Evolutionary conservation across 2,888 invertebrate genomes (phyloP).

Genomic region (Antheraea assamensis): DNA sequence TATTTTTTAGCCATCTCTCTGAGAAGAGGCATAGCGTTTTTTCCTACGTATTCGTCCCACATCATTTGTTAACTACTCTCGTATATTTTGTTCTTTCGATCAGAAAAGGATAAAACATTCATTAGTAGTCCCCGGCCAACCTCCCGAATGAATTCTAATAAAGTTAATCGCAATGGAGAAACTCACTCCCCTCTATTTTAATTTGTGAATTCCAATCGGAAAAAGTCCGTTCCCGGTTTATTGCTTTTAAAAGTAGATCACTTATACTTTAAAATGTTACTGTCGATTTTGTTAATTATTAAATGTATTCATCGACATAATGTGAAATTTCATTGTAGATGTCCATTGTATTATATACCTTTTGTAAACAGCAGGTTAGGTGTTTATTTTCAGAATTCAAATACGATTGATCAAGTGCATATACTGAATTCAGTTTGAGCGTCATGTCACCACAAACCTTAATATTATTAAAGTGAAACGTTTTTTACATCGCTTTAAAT

Average conservation of each 20-base stretch:
- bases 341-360: background rate
- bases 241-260: slow-evolving; percentile 48
- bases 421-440: background rate
- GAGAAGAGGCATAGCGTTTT: slow-evolving; percentile 8
- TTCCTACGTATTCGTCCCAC: slow-evolving; percentile 18
- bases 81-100: slow-evolving; percentile 29
- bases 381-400: background rate
- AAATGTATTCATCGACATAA: background rate
- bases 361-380: background rate
- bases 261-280: slow-evolving; percentile 31
- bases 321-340: background rate
- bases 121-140: slow-evolving; percentile 60
- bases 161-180: slow-evolving; percentile 64
- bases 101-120: slow-evolving; percentile 55
- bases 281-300: slow-evolving; percentile 10
- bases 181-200: slow-evolving; percentile 56
- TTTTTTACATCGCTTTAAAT: too few relatives aligned
- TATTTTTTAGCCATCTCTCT: background rate
- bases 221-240: slow-evolving; percentile 43
- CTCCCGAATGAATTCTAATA: slow-evolving; percentile 72
- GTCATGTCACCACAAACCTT: background rate
- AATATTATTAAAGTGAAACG: too few relatives aligned
- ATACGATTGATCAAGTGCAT: background rate
- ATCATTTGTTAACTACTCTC: slow-evolving; percentile 15
- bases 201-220: slow-evolving; percentile 49